Evolutionary conservation across 2,797 vertebrate species (phyloP).

Genomic region (Hyperoplus immaculatus): DNA sequence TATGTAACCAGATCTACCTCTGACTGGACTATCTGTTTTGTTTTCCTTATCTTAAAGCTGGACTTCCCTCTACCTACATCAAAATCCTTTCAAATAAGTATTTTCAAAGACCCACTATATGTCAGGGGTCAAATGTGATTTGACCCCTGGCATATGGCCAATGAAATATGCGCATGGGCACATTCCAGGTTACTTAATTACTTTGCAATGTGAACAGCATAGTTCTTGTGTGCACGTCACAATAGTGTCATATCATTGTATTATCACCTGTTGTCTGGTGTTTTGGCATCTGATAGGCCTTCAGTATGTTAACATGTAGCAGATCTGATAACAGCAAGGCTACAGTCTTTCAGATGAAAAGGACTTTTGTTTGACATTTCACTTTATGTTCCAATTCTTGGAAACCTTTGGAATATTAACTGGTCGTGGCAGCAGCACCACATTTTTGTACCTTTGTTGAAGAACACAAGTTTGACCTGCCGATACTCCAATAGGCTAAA

Average conservation of each 20-base stretch:
- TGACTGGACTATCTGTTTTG: background rate
- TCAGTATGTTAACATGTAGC: constrained; percentile 16
- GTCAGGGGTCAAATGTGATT: constrained; percentile 51
- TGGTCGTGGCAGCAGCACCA: background rate
- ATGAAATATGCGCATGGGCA: constrained; percentile 28
- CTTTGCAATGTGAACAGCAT: constrained; percentile 21
- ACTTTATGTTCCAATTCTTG: constrained; percentile 10
- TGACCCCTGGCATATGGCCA: background rate
- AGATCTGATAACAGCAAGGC: constrained; percentile 28
- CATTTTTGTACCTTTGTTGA: background rate
- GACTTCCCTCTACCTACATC: constrained; percentile 29
- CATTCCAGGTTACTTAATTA: constrained; percentile 41
- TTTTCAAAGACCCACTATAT: constrained; percentile 28
- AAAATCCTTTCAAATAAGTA: constrained; percentile 27
- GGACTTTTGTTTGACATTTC: constrained; percentile 17
- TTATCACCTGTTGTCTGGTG: constrained; percentile 24
- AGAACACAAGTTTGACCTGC: constrained; percentile 7
- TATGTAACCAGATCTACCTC: constrained; percentile 22
- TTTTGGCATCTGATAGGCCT: constrained; percentile 27
- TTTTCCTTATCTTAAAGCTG: constrained; percentile 35
- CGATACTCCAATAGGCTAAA: background rate
- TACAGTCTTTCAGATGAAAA: constrained; percentile 7
- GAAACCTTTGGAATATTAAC: constrained; percentile 9
- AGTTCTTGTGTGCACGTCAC: constrained; percentile 29
- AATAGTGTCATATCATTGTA: constrained; percentile 11